Conservation (phyloP, 1,140 invertebrate species). For the Conus betulinus region DNA sequence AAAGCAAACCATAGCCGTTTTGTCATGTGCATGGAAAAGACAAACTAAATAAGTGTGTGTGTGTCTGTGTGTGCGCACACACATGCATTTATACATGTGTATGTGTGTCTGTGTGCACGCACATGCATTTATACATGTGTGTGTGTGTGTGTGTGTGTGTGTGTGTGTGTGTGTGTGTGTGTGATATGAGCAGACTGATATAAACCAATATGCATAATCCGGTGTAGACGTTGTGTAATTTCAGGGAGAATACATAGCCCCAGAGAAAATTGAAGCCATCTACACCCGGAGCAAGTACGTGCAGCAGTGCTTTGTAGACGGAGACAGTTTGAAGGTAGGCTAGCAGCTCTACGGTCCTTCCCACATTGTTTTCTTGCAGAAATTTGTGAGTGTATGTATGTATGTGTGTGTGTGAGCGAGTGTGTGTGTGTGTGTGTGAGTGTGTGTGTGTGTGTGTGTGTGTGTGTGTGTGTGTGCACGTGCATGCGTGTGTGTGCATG, state of each 20-base stretch:
- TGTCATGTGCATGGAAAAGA: no score
- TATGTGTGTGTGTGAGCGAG: not conserved
- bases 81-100: not conserved
- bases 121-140: not conserved
- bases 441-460: no score
- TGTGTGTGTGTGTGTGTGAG: no score
- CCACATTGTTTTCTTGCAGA: not conserved
- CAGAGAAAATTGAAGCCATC: conserved; percentile 98
- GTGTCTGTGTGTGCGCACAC: no score
- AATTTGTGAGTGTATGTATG: not conserved
- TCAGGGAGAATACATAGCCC: conserved; percentile 96
- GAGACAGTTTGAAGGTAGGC: conserved; percentile 91
- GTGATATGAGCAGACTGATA: not conserved
- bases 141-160: not conserved
- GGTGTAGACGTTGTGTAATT: not conserved
- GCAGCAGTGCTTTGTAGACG: conserved; percentile 96
- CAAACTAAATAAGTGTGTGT: no score
- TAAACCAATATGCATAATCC: not conserved
- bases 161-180: not conserved
- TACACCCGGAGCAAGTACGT: conserved; percentile 94
- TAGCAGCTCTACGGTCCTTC: conserved; percentile 8
- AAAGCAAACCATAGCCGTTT: no score
- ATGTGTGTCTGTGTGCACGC: not conserved
- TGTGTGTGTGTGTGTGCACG: no score
- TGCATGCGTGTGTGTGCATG: no score